Conservation (phyloP, 2,113 vertebrate species). For the Zosterops borbonicus region DNA sequence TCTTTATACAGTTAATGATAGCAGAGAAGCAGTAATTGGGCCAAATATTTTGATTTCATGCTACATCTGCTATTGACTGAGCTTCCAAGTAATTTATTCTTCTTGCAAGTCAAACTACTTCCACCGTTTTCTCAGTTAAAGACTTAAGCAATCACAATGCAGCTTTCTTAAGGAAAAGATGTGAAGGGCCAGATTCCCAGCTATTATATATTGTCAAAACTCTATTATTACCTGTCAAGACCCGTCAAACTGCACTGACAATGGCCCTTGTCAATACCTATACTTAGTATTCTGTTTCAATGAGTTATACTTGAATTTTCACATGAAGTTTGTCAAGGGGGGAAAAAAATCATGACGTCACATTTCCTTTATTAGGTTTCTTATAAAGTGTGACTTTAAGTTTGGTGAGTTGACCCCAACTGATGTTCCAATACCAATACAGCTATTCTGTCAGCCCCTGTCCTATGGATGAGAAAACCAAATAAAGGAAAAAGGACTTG, state of each 20-base stretch:
- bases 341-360: not conserved
- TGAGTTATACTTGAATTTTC: not conserved
- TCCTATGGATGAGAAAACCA: not conserved
- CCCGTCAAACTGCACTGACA: not conserved
- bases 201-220: not conserved
- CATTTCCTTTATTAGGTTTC: not conserved
- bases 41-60: constrained; percentile 7
- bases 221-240: not conserved
- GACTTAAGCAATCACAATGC: not conserved
- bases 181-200: not conserved
- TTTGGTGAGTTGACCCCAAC: not conserved
- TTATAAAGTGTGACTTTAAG: not conserved
- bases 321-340: not conserved
- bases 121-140: not conserved
- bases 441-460: not conserved
- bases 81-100: not conserved
- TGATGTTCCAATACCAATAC: not conserved
- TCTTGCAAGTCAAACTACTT: not conserved
- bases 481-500: not conserved
- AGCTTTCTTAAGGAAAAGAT: not conserved
- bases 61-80: not conserved
- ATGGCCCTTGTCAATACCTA: not conserved
- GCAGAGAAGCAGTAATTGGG: not conserved
- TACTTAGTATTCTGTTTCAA: not conserved
- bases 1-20: not conserved